phyloP scores from a whole-genome alignment of 2,797 vertebrate genomes.

The Rhinogobio ventralis region DNA sequence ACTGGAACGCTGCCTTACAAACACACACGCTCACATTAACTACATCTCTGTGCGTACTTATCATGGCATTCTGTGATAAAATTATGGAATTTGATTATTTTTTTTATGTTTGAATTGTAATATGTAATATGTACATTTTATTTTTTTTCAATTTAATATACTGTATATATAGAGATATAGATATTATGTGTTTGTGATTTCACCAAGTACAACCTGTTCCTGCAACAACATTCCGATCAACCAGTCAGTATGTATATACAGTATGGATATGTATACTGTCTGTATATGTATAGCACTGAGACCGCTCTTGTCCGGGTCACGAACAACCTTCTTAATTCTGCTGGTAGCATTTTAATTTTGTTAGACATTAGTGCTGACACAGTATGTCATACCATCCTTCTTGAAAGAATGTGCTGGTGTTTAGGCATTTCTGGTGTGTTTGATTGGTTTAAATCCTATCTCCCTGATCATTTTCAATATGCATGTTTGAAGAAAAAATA shows the following conservation, averaged over 20 bases:
- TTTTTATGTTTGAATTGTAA: background rate
- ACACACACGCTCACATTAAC: slow-evolving; percentile 29
- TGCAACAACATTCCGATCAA: too few relatives aligned
- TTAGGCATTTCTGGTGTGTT: background rate
- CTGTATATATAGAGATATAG: too few relatives aligned
- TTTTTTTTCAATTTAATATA: too few relatives aligned
- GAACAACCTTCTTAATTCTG: too few relatives aligned
- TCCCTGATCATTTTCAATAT: background rate
- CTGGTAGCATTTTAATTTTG: background rate
- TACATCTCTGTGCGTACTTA: slow-evolving; percentile 27
- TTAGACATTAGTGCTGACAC: background rate
- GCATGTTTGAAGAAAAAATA: background rate
- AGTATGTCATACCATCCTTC: background rate
- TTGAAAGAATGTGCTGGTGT: background rate
- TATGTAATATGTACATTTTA: background rate
- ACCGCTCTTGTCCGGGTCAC: background rate
- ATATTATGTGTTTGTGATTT: too few relatives aligned
- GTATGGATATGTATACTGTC: background rate
- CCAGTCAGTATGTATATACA: background rate
- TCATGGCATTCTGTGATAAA: slow-evolving; percentile 17
- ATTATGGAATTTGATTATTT: background rate
- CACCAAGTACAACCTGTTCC: too few relatives aligned
- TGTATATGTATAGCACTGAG: background rate
- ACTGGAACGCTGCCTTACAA: slow-evolving; percentile 62
- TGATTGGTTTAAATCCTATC: background rate